Evolutionary conservation across 2,888 invertebrate genomes (phyloP).

Genomic region (Tenthredo distinguenda): DNA sequence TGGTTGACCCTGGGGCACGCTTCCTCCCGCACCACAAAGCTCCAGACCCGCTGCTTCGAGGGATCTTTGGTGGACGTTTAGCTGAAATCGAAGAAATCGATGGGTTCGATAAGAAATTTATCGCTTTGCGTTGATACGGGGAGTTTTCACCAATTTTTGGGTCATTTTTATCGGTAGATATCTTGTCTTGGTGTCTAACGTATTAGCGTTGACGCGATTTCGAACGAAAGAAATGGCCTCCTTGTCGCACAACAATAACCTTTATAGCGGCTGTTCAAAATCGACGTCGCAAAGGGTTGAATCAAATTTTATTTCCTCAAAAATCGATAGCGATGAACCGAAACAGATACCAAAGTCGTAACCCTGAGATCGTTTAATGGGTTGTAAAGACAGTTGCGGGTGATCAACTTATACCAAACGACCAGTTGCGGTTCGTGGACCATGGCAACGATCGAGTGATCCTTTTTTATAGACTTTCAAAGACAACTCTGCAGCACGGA

Average conservation of each 20-base stretch:
- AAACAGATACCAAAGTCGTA: slow-evolving; percentile 1
- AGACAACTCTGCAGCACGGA: not conserved
- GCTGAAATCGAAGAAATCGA: slow-evolving; percentile 64
- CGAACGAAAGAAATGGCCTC: not conserved
- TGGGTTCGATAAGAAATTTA: not conserved
- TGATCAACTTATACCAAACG: not conserved
- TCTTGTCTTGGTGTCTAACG: not conserved
- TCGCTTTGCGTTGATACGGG: not conserved
- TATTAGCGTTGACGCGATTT: not conserved
- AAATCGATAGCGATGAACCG: slow-evolving; percentile 26
- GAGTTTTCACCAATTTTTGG: not conserved
- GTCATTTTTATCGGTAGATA: not conserved
- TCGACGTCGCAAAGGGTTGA: not conserved
- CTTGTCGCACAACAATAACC: slow-evolving; percentile 20
- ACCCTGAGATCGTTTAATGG: slow-evolving; percentile 15
- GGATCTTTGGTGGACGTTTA: slow-evolving; percentile 76
- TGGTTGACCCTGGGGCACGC: slow-evolving; percentile 76
- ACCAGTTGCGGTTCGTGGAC: not conserved
- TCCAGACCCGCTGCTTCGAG: slow-evolving; percentile 75
- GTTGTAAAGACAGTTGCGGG: slow-evolving; percentile 11
- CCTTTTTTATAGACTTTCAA: not conserved
- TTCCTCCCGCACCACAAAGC: slow-evolving; percentile 72
- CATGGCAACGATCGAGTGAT: not conserved
- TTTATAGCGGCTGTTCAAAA: not conserved
- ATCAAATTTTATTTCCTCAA: not conserved